Conservation (phyloP, 2,797 vertebrate genomes). For the Serranus cabrilla region DNA sequence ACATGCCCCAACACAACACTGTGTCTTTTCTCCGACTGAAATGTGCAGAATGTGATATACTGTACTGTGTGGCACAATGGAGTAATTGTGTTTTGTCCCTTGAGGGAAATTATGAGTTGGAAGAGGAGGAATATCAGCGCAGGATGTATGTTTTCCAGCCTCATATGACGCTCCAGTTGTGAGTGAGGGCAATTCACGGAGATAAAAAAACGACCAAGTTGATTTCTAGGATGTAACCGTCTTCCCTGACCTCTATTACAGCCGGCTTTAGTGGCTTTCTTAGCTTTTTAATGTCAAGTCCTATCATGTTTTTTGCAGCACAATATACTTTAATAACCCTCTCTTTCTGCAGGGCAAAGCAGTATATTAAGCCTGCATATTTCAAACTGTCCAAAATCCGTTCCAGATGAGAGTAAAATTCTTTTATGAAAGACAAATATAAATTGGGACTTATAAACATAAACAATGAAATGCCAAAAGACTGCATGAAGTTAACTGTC, state of each 20-base stretch:
- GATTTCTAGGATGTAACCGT: conserved; percentile 47
- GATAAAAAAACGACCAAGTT: conserved; percentile 33
- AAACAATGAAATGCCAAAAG: conserved; percentile 80
- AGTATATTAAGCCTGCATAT: conserved; percentile 52
- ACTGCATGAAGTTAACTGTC: conserved; percentile 65
- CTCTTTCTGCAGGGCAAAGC: conserved; percentile 57
- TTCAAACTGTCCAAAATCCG: conserved; percentile 61
- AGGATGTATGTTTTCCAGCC: conserved; percentile 58
- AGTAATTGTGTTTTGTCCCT: conserved; percentile 78
- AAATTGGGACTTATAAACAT: conserved; percentile 70
- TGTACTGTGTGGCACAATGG: conserved; percentile 69
- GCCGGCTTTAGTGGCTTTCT: conserved; percentile 40
- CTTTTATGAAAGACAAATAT: conserved; percentile 74
- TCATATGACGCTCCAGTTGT: conserved; percentile 39
- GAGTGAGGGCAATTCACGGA: conserved; percentile 39
- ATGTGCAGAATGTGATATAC: conserved; percentile 79
- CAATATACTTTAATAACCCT: conserved; percentile 63
- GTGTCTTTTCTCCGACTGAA: conserved; percentile 64
- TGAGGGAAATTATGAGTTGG: conserved; percentile 63
- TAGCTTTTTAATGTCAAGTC: conserved; percentile 49
- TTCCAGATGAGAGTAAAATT: conserved; percentile 78
- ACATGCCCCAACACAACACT: conserved; percentile 66
- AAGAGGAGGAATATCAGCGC: conserved; percentile 58
- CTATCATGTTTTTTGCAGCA: conserved; percentile 46
- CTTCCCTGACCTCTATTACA: conserved; percentile 44